These are phyloP conservation scores for Lepidocolaptes lacrymiger DNA, from an alignment of 2,797 vertebrate genomes.

Conservation along the genomic window DNA sequence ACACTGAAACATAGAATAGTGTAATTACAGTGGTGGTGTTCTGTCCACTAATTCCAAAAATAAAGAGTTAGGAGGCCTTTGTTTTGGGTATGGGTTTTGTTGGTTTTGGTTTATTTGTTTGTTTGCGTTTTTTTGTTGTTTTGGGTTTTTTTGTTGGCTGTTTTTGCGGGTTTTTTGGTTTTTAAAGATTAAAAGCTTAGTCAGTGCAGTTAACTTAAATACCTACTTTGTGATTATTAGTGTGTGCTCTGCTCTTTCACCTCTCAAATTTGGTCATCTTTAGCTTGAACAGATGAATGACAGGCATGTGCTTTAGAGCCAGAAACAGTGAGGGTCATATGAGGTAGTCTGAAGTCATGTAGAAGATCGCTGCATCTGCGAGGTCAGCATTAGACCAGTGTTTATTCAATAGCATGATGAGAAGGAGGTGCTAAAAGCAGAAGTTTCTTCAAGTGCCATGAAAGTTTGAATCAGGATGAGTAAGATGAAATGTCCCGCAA, in stretches of 20 bases:
- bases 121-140: too few species aligned
- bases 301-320: background rate
- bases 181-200: background rate
- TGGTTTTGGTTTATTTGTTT: background rate
- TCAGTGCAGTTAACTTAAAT: background rate
- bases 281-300: background rate
- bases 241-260: background rate
- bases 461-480: background rate
- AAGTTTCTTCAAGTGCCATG: background rate
- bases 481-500: background rate
- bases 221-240: background rate
- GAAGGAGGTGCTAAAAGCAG: background rate
- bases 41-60: background rate
- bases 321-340: background rate
- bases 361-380: background rate
- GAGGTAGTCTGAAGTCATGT: background rate
- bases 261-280: background rate
- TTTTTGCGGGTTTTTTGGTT: background rate
- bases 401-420: background rate
- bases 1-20: background rate
- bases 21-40: background rate
- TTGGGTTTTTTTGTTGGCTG: too few species aligned
- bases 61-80: background rate
- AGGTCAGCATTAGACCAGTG: background rate
- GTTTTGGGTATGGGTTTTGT: background rate